These are phyloP conservation scores for Plotosus lineatus DNA, from an alignment of 2,113 vertebrate genomes.

Conservation along the genomic window DNA sequence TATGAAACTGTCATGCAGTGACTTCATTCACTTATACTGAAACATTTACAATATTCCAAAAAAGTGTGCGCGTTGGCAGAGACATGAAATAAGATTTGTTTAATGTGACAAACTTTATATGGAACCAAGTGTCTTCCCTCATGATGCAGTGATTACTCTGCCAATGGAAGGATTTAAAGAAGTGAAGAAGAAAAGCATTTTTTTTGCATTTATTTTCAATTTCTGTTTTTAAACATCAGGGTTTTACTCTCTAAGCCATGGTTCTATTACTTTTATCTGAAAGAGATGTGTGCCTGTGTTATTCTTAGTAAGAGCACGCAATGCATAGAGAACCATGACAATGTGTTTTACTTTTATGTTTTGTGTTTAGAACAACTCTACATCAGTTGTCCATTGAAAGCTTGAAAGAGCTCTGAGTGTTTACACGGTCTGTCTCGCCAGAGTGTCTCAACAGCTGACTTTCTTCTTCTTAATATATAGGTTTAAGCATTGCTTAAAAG, in stretches of 20 bases:
- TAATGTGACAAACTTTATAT: slow-evolving; percentile 37
- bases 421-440: slow-evolving; percentile 34
- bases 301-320: slow-evolving; percentile 29
- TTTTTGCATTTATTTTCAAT: slow-evolving; percentile 23
- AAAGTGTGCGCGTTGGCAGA: background rate
- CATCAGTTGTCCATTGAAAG: slow-evolving; percentile 38
- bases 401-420: slow-evolving; percentile 32
- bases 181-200: too few relatives aligned
- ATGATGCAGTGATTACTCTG: slow-evolving; percentile 21
- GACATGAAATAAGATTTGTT: slow-evolving; percentile 44
- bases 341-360: slow-evolving; percentile 46
- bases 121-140: slow-evolving; percentile 8
- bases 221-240: slow-evolving; percentile 17
- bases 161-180: background rate
- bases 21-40: slow-evolving; percentile 5
- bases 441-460: background rate
- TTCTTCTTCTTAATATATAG: slow-evolving; percentile 4
- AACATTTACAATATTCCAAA: background rate
- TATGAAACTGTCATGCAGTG: background rate
- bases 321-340: slow-evolving; percentile 31
- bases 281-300: slow-evolving; percentile 39
- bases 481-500: too few relatives aligned
- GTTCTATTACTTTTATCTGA: slow-evolving; percentile 35
- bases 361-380: slow-evolving; percentile 44
- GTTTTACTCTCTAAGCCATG: slow-evolving; percentile 20